Evolutionary conservation across 2,113 vertebrate genomes (phyloP), one percentile per base, ranked within the genome.

Genomic region (Dipodomys spectabilis): DNA sequence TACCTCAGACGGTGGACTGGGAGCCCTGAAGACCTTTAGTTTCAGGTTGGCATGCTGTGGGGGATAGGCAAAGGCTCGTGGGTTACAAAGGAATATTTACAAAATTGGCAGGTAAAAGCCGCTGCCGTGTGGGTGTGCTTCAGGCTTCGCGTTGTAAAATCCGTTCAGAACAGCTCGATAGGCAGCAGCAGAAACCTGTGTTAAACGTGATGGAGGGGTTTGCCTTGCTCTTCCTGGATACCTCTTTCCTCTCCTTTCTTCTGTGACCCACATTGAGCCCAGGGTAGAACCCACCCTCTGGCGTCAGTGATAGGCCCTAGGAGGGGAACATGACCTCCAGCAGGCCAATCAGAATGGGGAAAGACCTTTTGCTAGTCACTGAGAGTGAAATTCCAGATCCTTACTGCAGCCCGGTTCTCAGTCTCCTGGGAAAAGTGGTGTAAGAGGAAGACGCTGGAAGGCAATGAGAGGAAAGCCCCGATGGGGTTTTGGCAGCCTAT

Each of bases 201-300:
- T 88, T 71, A 88, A 84, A 72, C 65, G 18, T 30, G 44, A 64
- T 23, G 44, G 80, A 95, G 27, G 91, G 81, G 60, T 28, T 11
- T 20, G 81, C 90, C 86, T 86, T 91, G 65, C 93, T 87, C 84
- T 92, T 94, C 78, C 57, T 27, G 44, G 53, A 60, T 81, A 72
- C 62, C 75, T 79, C 79, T 89, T 94, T 45, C 73, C 68, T 88
- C 8, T 53, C 64, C 91, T 93, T 96, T 92, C 88, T 90, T 82
- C 91, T 49, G 67, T 95, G 93, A 94, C 85, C 92, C 95, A 93
- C 83, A 78, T 86, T 82, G 72, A 95, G 93, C 72, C 92, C 44
- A 35, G 44, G 69, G 13, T 27, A 86, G 89, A 86, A 32, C 91
- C 82, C 19, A 20, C 94, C 95, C 68, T 49, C 86, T 85, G 73